phyloP scores from a whole-genome alignment of 1,140 invertebrate species.

The Aleiodes sp. region DNA sequence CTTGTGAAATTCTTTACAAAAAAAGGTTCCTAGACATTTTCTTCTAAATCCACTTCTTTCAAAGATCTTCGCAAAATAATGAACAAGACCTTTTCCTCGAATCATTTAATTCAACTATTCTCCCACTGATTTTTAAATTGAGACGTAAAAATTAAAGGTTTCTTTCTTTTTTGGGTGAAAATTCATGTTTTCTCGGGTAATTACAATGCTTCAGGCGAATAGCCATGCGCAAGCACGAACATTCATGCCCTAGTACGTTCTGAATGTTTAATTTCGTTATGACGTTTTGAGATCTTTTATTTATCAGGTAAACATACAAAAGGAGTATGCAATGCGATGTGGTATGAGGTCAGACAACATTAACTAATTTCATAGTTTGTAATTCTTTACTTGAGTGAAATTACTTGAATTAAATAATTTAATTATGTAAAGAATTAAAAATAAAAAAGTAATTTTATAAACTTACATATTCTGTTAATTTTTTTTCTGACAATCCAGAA shows the following conservation, averaged over 20 bases:
- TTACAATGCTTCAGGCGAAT: too few relatives aligned
- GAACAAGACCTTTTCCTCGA: too few relatives aligned
- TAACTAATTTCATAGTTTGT: constrained; percentile 45
- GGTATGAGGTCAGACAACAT: constrained; percentile 52
- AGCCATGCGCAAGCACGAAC: too few relatives aligned
- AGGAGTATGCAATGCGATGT: constrained; percentile 53
- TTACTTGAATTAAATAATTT: neutral
- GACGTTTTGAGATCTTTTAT: constrained; percentile 58
- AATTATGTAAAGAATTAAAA: neutral
- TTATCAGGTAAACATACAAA: constrained; percentile 59
- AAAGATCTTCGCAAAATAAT: too few relatives aligned
- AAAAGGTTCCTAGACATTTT: too few relatives aligned
- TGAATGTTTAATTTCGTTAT: constrained; percentile 23
- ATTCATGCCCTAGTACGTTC: neutral
- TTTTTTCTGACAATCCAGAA: neutral
- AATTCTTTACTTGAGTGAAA: neutral
- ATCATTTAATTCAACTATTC: too few relatives aligned
- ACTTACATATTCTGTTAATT: neutral
- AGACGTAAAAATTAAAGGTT: too few relatives aligned
- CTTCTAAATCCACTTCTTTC: too few relatives aligned
- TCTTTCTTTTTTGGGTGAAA: too few relatives aligned
- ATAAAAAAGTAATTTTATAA: neutral
- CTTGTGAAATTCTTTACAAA: too few relatives aligned
- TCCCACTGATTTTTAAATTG: too few relatives aligned
- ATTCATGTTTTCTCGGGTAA: too few relatives aligned